phyloP scores from a whole-genome alignment of 2,113 vertebrate genomes.

The Pipra filicauda region DNA sequence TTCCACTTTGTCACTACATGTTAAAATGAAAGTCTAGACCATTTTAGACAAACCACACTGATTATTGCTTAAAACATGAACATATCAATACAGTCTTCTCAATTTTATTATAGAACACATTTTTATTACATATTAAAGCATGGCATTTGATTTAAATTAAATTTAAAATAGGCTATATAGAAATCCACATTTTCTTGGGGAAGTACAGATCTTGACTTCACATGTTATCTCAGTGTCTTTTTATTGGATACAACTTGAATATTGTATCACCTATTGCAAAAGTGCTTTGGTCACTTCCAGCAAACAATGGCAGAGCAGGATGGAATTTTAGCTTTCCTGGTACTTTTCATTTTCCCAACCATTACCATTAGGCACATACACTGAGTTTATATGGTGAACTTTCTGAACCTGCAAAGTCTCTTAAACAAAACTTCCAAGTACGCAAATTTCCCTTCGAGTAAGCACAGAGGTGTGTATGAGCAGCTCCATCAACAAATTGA shows the following conservation, averaged over 20 bases:
- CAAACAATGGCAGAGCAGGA: neutral
- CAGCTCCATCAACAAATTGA: neutral
- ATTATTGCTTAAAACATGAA: neutral
- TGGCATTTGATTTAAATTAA: neutral
- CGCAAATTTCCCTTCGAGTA: neutral
- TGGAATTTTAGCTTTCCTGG: neutral
- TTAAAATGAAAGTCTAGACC: slow-evolving; percentile 2
- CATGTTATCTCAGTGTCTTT: neutral
- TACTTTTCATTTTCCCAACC: neutral
- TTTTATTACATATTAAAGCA: neutral
- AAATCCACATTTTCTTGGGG: neutral
- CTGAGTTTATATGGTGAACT: neutral
- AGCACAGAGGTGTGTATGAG: neutral
- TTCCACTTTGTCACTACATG: slow-evolving; percentile 34
- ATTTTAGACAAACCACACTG: neutral
- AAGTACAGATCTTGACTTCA: neutral
- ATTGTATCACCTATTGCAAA: neutral
- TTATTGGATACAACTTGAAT: neutral
- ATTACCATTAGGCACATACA: neutral
- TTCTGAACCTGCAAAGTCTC: neutral
- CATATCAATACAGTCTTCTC: neutral
- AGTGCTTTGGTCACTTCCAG: neutral
- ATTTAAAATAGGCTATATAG: neutral
- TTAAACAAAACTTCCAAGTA: neutral
- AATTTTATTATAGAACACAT: neutral